These are phyloP conservation scores for Myotis myotis DNA, from an alignment of 2,797 vertebrate genomes.

Conservation along the genomic window DNA sequence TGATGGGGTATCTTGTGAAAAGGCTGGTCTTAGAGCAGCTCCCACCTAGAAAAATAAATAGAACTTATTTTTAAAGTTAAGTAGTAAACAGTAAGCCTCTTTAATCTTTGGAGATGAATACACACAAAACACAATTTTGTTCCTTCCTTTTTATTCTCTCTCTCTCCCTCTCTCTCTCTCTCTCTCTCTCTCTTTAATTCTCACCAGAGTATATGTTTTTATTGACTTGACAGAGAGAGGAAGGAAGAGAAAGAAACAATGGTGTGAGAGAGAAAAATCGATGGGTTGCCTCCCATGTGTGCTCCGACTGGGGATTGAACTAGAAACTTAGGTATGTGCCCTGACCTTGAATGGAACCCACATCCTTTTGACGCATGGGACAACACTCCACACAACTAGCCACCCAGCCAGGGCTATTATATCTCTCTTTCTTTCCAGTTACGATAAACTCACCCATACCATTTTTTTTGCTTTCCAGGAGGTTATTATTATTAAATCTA, in stretches of 20 bases:
- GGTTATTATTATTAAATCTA: slow-evolving; percentile 24
- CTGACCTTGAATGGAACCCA: neutral
- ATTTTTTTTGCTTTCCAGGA: slow-evolving; percentile 12
- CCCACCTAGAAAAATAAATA: slow-evolving; percentile 89
- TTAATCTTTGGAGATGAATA: slow-evolving; percentile 48
- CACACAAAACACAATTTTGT: neutral
- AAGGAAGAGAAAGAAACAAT: neutral
- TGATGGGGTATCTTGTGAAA: slow-evolving; percentile 98
- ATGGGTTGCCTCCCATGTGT: neutral
- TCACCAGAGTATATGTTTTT: neutral
- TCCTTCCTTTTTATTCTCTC: neutral
- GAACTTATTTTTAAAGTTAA: slow-evolving; percentile 51
- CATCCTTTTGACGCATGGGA: neutral
- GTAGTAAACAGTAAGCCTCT: neutral
- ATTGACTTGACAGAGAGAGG: neutral
- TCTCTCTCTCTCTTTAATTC: neutral
- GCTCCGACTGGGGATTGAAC: neutral
- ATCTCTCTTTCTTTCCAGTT: neutral
- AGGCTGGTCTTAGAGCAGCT: slow-evolving; percentile 97
- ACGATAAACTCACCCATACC: neutral
- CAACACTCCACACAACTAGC: neutral
- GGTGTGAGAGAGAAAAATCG: neutral
- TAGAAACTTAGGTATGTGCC: neutral
- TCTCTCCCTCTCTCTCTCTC: neutral
- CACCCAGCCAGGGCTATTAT: neutral